These are phyloP conservation scores for Eretmochelys imbricata DNA, from an alignment of 2,113 vertebrate species.

Conservation along the genomic window DNA sequence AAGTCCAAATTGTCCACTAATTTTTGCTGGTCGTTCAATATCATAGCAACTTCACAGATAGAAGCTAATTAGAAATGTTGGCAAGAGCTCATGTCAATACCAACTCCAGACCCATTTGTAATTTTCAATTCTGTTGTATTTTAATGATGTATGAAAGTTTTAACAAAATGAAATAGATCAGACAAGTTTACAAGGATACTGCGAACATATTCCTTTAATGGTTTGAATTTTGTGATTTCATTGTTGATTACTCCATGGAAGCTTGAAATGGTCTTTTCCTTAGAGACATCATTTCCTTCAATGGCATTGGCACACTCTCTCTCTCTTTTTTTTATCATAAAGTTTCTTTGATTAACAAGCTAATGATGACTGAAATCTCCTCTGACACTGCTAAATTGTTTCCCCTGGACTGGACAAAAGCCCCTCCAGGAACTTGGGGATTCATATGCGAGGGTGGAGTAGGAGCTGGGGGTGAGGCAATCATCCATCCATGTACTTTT, in stretches of 20 bases:
- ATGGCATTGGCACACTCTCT: neutral
- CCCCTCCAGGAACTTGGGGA: neutral
- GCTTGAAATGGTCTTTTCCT: neutral
- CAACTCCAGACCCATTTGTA: neutral
- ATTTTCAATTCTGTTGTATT: slow-evolving; percentile 42
- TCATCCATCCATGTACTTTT: neutral
- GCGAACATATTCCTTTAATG: neutral
- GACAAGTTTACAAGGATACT: neutral
- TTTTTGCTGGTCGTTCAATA: neutral
- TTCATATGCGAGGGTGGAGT: neutral
- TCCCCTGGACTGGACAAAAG: neutral
- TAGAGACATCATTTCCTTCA: neutral
- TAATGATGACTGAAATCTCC: neutral
- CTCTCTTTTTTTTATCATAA: neutral
- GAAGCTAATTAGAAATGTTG: slow-evolving; percentile 15
- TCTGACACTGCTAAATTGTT: neutral
- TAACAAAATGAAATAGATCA: neutral
- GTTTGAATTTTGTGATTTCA: neutral
- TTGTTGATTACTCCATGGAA: neutral
- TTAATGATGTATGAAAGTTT: slow-evolving; percentile 45
- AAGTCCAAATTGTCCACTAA: slow-evolving; percentile 13
- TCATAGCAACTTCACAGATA: neutral
- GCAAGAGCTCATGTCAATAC: slow-evolving; percentile 4
- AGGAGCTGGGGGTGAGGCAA: neutral
- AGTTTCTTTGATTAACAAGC: neutral